A percentile compares a stretch with the other conserved stretches of the same genome.
phyloP scores from a whole-genome alignment of 1,140 invertebrate genomes.

The Caligus rogercresseyi region DNA sequence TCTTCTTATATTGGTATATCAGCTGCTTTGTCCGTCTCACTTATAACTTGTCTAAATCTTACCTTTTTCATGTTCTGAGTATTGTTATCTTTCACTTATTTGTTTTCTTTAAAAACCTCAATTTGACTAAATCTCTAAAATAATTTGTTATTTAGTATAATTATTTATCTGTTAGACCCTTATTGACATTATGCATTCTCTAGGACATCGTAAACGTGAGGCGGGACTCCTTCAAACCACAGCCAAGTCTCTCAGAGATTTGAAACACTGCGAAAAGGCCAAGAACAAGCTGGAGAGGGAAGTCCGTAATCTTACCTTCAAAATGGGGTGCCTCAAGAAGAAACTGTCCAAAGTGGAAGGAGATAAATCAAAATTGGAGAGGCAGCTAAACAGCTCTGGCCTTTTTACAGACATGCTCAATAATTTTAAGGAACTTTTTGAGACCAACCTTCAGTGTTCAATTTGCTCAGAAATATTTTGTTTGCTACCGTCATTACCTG shows the following conservation, averaged over 20 bases:
- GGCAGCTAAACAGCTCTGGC: background rate
- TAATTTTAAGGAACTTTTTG: constrained; percentile 44
- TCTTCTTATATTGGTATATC: too few relatives aligned
- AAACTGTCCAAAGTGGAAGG: background rate
- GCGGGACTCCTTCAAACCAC: background rate
- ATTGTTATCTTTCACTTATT: too few relatives aligned
- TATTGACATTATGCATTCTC: too few relatives aligned
- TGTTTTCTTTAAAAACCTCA: too few relatives aligned
- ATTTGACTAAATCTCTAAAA: too few relatives aligned
- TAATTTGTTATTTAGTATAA: too few relatives aligned
- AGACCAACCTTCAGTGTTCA: constrained; percentile 52
- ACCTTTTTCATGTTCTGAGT: too few relatives aligned
- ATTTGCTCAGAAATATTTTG: constrained; percentile 56
- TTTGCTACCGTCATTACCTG: constrained; percentile 50
- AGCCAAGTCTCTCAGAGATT: background rate
- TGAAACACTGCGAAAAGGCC: background rate
- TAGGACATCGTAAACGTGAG: background rate
- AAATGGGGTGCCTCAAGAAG: background rate
- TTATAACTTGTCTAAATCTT: too few relatives aligned
- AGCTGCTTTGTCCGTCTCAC: too few relatives aligned
- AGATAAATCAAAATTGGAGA: background rate
- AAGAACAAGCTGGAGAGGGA: constrained; percentile 3
- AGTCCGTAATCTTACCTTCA: background rate
- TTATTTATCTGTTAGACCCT: too few relatives aligned
- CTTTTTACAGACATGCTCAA: constrained; percentile 28